Percentiles rank a stretch among this genome's conserved stretches.
These are phyloP conservation scores for Telmatochromis sp. DNA, from an alignment of 2,113 vertebrate genomes.

Conservation along the genomic window DNA sequence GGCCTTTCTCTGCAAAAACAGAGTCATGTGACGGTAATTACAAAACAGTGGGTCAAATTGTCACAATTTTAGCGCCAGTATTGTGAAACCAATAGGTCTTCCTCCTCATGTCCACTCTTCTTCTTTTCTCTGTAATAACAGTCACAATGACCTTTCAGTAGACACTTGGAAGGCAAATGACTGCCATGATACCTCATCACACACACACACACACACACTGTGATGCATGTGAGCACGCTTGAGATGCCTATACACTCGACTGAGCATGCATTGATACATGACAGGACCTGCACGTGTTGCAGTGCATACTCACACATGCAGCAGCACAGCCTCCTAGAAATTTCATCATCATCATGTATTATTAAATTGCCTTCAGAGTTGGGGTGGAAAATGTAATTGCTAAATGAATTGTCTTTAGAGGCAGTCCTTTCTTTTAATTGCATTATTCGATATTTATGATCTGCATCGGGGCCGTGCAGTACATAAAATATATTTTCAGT, in stretches of 20 bases:
- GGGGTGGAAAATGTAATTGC: background rate
- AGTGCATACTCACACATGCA: background rate
- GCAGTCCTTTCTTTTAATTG: background rate
- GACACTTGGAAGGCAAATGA: background rate
- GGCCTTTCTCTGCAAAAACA: background rate
- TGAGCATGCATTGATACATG: background rate
- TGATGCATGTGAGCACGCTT: background rate
- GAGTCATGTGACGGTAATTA: background rate
- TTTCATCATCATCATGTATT: background rate
- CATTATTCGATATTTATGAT: background rate
- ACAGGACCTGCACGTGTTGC: background rate
- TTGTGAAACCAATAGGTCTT: background rate
- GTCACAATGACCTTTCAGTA: background rate
- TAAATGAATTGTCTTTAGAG: background rate
- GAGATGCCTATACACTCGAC: background rate
- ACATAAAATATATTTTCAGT: background rate
- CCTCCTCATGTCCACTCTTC: background rate
- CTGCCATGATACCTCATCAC: background rate
- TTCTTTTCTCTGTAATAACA: background rate
- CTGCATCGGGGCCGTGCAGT: background rate
- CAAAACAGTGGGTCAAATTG: background rate
- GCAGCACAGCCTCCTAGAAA: background rate
- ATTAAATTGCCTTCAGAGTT: background rate
- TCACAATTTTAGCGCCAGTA: background rate
- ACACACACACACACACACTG: background rate